Base-by-base conservation (phyloP, 1,140 invertebrate species). In the Lerema accius region DNA sequence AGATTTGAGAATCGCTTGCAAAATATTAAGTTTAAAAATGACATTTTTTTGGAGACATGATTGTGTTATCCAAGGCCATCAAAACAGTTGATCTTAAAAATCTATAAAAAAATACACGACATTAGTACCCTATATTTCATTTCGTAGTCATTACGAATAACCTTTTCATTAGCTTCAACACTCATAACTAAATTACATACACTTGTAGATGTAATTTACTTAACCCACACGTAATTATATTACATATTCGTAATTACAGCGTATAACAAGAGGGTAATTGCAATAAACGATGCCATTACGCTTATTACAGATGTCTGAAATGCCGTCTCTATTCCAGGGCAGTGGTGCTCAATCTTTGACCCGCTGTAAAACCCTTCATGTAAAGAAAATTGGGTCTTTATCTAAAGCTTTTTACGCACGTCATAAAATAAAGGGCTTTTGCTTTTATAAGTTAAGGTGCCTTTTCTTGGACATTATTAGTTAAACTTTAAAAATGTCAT, bases 281-380 rank as follows among this genome's bases (percentile, higher is more conserved):
- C 37, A 10, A 53, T 53, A 53, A 53, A 53, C 37, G 50, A 40
- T 23, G 17, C 50, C 50, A 53, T 53, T 53, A 40, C 50, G n/a
- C 35, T 53, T 35, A 53, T 53, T 53, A 53, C 50, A 53, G 50
- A 53, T 53, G 50, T 53, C 50, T 23, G 43, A 15, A 37, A 19
- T 40, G 14, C 35, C 50, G 6, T 37, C 50, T 39, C 28, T 37
- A 10, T 16, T 35, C 5, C 49, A 7, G 0, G 16, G 35, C 16
- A 53, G n/a, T 7, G 16, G 49, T 39, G 17, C 32, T 51, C 10
- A 51, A 51, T 4, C 16, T 39, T 28, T n/a, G 32, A 39, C 32
- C 32, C 7, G 13, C 28, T 35, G 23, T 37, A 50, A 50, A 28
- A 50, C 1, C 10, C 4, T 32, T 32, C 28, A 32, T 32, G 7